Evolutionary conservation across 64 coral and sea anemone genomes (phyloP).

Genomic region (Actinia equina): DNA sequence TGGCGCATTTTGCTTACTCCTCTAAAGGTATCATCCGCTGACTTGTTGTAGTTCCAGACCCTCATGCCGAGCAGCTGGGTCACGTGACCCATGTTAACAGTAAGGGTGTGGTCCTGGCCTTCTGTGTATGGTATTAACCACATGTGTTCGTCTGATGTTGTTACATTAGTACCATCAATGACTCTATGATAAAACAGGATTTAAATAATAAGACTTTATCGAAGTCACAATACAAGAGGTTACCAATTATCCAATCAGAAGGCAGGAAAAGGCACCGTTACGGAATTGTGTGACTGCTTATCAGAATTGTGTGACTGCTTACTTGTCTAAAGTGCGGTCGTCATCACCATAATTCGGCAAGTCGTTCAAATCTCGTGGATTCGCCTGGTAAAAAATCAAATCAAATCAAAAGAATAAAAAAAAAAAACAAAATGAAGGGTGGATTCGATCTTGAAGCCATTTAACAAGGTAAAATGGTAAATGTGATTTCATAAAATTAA

Average conservation of each 20-base stretch:
- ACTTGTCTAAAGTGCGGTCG: conserved; percentile 95
- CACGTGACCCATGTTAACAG: conserved; percentile 66
- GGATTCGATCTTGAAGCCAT: neutral
- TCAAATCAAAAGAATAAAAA: neutral
- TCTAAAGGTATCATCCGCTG: conserved; percentile 88
- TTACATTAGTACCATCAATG: conserved; percentile 76
- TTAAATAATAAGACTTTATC: neutral
- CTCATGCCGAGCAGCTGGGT: conserved; percentile 59
- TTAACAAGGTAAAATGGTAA: neutral
- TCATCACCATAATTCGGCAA: conserved; percentile 90
- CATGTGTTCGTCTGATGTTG: conserved; percentile 92
- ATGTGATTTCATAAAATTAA: no score
- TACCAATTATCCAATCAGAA: no score
- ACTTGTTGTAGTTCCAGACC: conserved; percentile 95
- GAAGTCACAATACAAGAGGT: no score
- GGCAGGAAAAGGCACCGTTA: no score
- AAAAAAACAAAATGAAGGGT: no score
- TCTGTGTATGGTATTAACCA: conserved; percentile 92
- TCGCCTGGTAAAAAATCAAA: conserved; percentile 41
- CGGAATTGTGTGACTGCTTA: no score
- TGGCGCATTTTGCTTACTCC: conserved; percentile 39
- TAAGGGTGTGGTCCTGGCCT: conserved; percentile 72
- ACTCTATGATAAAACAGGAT: conserved; percentile 39
- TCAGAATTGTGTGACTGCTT: conserved; percentile 1
- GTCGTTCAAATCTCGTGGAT: conserved; percentile 87